Percentiles rank a stretch among this genome's conserved stretches.
Evolutionary conservation across 53 echinoderm and acorn worm genomes (phyloP).

Genomic region (Echinarachnius parma): DNA sequence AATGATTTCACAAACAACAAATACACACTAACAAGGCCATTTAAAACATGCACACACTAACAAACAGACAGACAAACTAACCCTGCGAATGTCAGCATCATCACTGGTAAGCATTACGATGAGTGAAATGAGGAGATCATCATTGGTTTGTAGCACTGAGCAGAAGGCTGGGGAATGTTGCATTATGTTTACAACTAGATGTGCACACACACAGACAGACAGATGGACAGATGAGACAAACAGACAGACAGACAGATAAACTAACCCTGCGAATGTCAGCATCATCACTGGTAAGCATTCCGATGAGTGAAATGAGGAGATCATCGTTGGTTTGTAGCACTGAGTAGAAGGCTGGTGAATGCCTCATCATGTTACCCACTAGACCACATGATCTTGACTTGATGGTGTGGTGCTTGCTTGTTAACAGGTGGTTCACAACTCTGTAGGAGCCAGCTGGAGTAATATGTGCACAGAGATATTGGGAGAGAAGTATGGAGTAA

Average conservation of each 20-base stretch:
- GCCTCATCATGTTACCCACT: slow-evolving; percentile 87
- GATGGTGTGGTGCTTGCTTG: slow-evolving; percentile 61
- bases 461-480: background rate
- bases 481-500: too few species aligned
- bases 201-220: background rate
- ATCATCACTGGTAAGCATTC: slow-evolving; percentile 67
- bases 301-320: slow-evolving; percentile 48
- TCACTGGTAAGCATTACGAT: slow-evolving; percentile 59
- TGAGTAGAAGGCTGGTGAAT: slow-evolving; percentile 73
- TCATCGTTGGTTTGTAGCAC: slow-evolving; percentile 67
- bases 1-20: too few species aligned
- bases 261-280: slow-evolving; percentile 88
- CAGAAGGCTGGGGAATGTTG: slow-evolving; percentile 80
- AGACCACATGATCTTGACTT: slow-evolving; percentile 77
- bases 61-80: too few species aligned
- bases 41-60: too few species aligned
- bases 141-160: slow-evolving; percentile 62
- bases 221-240: background rate
- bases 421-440: slow-evolving; percentile 50
- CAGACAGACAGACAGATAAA: background rate
- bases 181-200: slow-evolving; percentile 80
- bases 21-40: too few species aligned
- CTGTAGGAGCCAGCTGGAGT: slow-evolving; percentile 8
- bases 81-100: slow-evolving; percentile 91
- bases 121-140: slow-evolving; percentile 54